A percentile compares a stretch with the other conserved stretches of the same genome.
Conservation (phyloP, 2,113 vertebrate species). For the Lepisosteus osseus region DNA sequence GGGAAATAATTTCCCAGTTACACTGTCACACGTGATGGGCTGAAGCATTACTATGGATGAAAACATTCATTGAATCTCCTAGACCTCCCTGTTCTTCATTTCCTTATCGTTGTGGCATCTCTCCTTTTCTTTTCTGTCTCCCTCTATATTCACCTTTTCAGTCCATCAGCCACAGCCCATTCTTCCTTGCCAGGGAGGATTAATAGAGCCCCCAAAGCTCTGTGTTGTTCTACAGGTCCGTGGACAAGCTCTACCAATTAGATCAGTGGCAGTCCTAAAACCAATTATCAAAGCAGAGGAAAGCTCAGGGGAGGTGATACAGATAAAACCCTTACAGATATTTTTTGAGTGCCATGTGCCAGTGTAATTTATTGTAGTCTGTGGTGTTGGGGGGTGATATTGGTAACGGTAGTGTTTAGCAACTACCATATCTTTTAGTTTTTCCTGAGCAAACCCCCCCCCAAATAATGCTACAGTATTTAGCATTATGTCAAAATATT, state of each 20-base stretch:
- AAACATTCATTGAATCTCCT: background rate
- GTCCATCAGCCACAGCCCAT: constrained; percentile 18
- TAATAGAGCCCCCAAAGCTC: background rate
- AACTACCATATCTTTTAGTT: too few relatives aligned
- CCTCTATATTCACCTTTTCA: constrained; percentile 1
- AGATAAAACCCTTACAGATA: constrained; percentile 5
- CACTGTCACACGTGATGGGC: too few relatives aligned
- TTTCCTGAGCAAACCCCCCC: too few relatives aligned
- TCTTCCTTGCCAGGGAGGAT: constrained; percentile 19
- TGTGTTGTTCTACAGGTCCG: constrained; percentile 4
- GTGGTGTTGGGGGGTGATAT: background rate
- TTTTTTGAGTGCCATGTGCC: background rate
- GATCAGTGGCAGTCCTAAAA: constrained; percentile 28
- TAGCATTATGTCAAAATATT: too few relatives aligned
- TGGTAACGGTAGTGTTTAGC: too few relatives aligned
- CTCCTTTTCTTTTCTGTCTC: background rate
- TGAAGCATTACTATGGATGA: background rate
- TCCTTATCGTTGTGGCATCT: background rate
- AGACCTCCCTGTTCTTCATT: background rate
- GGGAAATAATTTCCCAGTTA: too few relatives aligned
- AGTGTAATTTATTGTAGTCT: constrained; percentile 1
- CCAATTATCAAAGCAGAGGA: constrained; percentile 30
- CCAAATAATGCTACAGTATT: too few relatives aligned
- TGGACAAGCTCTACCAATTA: constrained; percentile 34
- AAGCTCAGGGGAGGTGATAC: background rate